These are phyloP conservation scores for Zelostemma sp. DNA, from an alignment of 1,140 invertebrate species.

Conservation along the genomic window DNA sequence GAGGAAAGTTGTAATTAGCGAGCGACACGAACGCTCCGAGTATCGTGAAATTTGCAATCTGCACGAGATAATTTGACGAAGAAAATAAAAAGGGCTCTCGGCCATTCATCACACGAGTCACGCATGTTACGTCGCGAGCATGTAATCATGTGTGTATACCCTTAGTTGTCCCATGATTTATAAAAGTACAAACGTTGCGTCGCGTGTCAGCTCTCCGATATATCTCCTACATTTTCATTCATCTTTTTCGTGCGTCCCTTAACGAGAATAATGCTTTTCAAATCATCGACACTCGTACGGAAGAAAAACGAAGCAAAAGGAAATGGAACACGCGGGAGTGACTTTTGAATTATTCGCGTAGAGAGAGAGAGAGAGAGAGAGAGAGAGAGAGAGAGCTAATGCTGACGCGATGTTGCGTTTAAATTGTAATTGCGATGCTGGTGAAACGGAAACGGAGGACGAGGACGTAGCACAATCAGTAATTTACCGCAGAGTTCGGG, in stretches of 20 bases:
- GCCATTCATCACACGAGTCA: slow-evolving; percentile 41
- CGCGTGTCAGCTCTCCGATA: slow-evolving; percentile 32
- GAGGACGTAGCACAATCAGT: slow-evolving; percentile 41
- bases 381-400: slow-evolving; percentile 35
- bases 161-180: slow-evolving; percentile 50
- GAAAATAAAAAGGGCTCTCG: slow-evolving; percentile 15
- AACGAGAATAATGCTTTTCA: slow-evolving; percentile 38
- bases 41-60: slow-evolving; percentile 3
- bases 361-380: too few species aligned
- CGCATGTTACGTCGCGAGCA: slow-evolving; percentile 38
- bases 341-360: slow-evolving; percentile 42
- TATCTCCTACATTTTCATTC: slow-evolving; percentile 6
- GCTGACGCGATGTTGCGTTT: slow-evolving; percentile 32
- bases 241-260: slow-evolving; percentile 32
- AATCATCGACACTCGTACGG: slow-evolving; percentile 30
- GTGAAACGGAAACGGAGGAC: slow-evolving; percentile 26
- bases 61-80: slow-evolving; percentile 4
- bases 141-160: slow-evolving; percentile 44
- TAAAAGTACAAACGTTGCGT: slow-evolving; percentile 47
- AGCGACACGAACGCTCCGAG: neutral
- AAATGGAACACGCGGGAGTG: slow-evolving; percentile 34
- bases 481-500: slow-evolving; percentile 45
- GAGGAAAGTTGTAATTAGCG: neutral
- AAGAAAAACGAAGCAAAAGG: slow-evolving; percentile 24
- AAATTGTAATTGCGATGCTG: slow-evolving; percentile 45